Evolutionary conservation across 2,888 invertebrate genomes (phyloP).

Genomic region (Chrysotoxum bicinctum): DNA sequence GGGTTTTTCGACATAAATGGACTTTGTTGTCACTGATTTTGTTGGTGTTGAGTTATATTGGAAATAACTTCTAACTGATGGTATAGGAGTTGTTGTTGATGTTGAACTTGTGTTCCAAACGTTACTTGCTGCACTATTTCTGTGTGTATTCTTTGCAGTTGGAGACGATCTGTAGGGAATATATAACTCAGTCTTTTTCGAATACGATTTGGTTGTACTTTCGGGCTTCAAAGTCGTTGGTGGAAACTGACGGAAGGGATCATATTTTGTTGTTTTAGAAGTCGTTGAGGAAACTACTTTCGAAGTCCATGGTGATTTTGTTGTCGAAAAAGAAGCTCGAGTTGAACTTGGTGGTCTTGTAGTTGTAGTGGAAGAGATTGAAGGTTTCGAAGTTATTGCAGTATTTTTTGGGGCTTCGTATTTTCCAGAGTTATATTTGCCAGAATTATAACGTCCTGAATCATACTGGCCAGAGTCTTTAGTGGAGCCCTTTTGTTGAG

Average conservation of each 20-base stretch:
- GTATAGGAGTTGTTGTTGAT: neutral
- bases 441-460: constrained; percentile 28
- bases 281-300: neutral
- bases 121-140: neutral
- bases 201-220: neutral
- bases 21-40: neutral
- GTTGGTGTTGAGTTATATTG: neutral
- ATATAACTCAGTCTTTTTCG: neutral
- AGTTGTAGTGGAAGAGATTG: neutral
- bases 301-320: neutral
- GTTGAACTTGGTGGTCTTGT: neutral
- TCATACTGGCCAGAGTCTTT: constrained; percentile 27
- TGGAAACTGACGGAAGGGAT: constrained; percentile 19
- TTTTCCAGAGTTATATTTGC: constrained; percentile 13
- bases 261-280: constrained; percentile 1
- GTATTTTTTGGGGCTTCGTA: constrained; percentile 1
- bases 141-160: neutral
- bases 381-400: neutral
- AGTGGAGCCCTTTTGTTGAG: neutral
- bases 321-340: neutral
- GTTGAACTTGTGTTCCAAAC: neutral
- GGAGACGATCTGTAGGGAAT: neutral
- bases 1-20: neutral
- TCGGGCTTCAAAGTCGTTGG: constrained; percentile 12
- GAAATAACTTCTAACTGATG: neutral